These are phyloP conservation scores for Spheniscus mendiculus DNA, from an alignment of 2,113 vertebrate species.

Conservation along the genomic window DNA sequence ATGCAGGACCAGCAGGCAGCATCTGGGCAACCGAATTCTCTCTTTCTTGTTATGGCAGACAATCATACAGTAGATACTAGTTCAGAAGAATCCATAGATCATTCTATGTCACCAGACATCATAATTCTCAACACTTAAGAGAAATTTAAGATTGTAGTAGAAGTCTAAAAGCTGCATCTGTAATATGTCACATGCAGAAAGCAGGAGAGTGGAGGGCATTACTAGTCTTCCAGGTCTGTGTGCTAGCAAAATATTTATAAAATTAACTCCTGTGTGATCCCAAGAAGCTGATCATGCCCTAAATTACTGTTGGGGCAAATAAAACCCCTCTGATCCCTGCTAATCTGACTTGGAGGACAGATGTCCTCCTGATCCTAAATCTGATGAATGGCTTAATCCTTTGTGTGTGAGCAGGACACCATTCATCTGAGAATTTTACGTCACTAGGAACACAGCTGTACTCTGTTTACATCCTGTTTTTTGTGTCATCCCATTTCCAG, in stretches of 20 bases:
- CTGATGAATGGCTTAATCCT: slow-evolving; percentile 53
- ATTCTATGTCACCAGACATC: not conserved
- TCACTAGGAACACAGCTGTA: slow-evolving; percentile 52
- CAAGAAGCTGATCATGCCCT: slow-evolving; percentile 48
- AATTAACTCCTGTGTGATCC: slow-evolving; percentile 38
- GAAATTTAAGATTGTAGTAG: not conserved
- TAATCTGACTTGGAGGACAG: slow-evolving; percentile 61
- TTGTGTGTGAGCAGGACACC: slow-evolving; percentile 15
- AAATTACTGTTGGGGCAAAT: slow-evolving; percentile 51
- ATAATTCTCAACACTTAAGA: not conserved
- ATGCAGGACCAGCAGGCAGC: not conserved
- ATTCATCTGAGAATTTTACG: slow-evolving; percentile 43
- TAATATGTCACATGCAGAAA: not conserved
- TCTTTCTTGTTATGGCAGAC: not conserved
- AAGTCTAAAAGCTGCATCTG: not conserved
- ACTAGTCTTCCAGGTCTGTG: not conserved
- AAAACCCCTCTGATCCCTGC: slow-evolving; percentile 50
- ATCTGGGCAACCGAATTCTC: not conserved
- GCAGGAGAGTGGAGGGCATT: not conserved
- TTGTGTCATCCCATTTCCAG: not conserved
- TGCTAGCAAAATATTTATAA: slow-evolving; percentile 15
- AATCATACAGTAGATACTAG: not conserved
- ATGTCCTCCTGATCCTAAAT: slow-evolving; percentile 48
- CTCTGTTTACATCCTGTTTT: slow-evolving; percentile 18
- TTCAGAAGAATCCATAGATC: not conserved